A percentile compares a stretch with the other conserved stretches of the same genome.
These are phyloP conservation scores for Papilio elwesi DNA, from an alignment of 2,888 invertebrate genomes.

Conservation along the genomic window DNA sequence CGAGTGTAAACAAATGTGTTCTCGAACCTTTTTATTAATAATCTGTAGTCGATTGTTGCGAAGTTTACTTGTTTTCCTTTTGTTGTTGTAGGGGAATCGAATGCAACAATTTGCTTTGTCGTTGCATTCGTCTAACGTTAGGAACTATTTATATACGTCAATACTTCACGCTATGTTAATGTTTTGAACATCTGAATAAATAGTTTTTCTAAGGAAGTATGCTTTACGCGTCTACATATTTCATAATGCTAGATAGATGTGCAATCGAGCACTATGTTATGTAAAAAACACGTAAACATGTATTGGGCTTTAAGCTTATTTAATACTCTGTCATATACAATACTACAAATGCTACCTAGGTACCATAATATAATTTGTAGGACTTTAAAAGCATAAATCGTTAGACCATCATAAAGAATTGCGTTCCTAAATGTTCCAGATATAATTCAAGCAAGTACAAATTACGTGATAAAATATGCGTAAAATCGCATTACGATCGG, in stretches of 20 bases:
- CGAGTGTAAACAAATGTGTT: no score
- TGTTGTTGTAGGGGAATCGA: neutral
- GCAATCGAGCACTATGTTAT: neutral
- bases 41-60: no score
- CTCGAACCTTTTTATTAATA: no score
- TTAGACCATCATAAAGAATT: no score
- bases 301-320: neutral
- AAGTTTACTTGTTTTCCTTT: neutral
- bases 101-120: conserved; percentile 15
- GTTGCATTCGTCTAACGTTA: neutral
- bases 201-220: conserved; percentile 15
- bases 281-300: neutral
- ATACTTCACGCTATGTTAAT: neutral
- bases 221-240: neutral
- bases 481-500: no score
- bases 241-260: neutral
- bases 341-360: no score
- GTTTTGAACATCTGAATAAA: conserved; percentile 1
- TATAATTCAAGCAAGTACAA: no score
- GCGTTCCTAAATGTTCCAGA: no score
- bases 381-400: no score
- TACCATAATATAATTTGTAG: no score
- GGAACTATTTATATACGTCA: conserved; percentile 18
- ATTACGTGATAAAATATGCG: no score
- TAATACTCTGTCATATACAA: neutral